These are phyloP conservation scores for Phymorhynchus buccinoides DNA, from an alignment of 1,140 invertebrate genomes.

Conservation along the genomic window DNA sequence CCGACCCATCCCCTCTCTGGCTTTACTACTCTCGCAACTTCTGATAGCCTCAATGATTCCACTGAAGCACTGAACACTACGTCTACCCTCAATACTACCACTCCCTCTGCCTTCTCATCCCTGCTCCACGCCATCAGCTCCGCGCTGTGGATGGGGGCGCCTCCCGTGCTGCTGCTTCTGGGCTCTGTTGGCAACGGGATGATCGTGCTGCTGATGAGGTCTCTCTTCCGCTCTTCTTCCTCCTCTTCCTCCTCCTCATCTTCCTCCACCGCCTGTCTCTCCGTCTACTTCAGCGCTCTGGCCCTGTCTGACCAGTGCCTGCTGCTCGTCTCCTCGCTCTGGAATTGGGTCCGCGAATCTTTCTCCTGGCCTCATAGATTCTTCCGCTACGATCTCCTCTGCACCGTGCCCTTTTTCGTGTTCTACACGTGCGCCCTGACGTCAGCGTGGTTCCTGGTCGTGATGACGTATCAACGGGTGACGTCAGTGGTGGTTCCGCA, in stretches of 20 bases:
- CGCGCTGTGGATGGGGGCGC: neutral
- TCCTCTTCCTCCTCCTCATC: too few species aligned
- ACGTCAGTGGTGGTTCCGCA: slow-evolving; percentile 1
- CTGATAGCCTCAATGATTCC: too few species aligned
- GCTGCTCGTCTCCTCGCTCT: neutral
- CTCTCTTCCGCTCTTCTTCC: too few species aligned
- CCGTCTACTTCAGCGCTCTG: neutral
- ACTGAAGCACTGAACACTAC: too few species aligned
- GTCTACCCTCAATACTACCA: too few species aligned
- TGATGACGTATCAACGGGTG: slow-evolving; percentile 21
- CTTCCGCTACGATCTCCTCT: neutral
- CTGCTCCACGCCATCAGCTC: neutral
- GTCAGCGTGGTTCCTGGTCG: slow-evolving; percentile 2
- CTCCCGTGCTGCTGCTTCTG: neutral
- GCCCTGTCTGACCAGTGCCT: slow-evolving; percentile 10
- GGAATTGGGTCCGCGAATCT: neutral
- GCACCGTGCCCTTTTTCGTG: neutral
- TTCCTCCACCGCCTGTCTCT: neutral
- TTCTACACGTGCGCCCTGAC: neutral
- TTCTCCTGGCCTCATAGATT: neutral
- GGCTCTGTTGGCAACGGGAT: slow-evolving; percentile 21
- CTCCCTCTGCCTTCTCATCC: neutral
- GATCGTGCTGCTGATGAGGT: slow-evolving; percentile 6
- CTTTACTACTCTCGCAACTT: too few species aligned
- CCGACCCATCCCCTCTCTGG: too few species aligned